A percentile compares a stretch with the other conserved stretches of the same genome.
phyloP scores from a whole-genome alignment of 2,888 invertebrate species.

The Acanthopleura granulata region DNA sequence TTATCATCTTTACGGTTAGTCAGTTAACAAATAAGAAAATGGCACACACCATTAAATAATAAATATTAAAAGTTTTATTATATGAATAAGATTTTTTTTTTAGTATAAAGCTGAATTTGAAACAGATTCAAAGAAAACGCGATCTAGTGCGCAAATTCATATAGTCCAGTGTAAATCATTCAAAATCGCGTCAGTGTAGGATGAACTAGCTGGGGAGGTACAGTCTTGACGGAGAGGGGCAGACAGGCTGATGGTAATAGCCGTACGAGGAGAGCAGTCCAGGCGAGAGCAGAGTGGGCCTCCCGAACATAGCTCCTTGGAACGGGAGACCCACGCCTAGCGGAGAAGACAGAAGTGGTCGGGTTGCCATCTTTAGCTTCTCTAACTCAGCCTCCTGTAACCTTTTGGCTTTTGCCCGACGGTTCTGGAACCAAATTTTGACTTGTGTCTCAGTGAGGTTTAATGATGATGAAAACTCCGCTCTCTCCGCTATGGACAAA shows the following conservation, averaged over 20 bases:
- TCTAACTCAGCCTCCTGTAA: conserved; percentile 95
- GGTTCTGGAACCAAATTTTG: conserved; percentile 70
- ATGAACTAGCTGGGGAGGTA: background rate
- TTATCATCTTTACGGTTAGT: too few species aligned
- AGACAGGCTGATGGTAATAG: background rate
- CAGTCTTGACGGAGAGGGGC: background rate
- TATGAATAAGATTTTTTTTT: too few species aligned
- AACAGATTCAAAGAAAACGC: too few species aligned
- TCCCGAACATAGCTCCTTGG: background rate
- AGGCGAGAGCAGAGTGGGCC: background rate
- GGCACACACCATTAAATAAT: too few species aligned
- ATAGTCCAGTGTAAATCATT: too few species aligned
- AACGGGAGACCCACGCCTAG: background rate
- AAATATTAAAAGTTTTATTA: too few species aligned
- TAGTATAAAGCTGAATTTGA: too few species aligned
- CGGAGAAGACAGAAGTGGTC: background rate
- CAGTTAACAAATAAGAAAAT: too few species aligned
- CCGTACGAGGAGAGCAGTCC: conserved; percentile 4
- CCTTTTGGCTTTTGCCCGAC: conserved; percentile 92
- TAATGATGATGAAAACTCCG: conserved; percentile 90
- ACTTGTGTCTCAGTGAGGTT: conserved; percentile 90
- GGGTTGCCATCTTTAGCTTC: conserved; percentile 29
- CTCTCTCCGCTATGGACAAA: conserved; percentile 91
- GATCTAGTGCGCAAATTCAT: too few species aligned
- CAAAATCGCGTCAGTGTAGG: too few species aligned